Evolutionary conservation across 1,140 invertebrate genomes (phyloP), one percentile per base, ranked within the genome.

Genomic region (Trichomalopsis sarcophagae): DNA sequence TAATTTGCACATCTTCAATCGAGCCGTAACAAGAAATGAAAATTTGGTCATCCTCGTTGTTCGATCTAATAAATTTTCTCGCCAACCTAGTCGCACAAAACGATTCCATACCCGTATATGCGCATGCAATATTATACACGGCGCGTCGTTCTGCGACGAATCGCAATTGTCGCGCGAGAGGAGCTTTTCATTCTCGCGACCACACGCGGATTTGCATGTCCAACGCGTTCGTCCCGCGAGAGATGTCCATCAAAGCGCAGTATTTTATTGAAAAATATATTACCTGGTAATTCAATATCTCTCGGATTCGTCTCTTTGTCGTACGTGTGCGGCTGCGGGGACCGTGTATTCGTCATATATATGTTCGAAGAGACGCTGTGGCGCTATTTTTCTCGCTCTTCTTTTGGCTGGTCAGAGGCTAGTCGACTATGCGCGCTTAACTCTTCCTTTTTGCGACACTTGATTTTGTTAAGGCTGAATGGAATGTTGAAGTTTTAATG

Each of bases 231-330:
- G 14, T 85, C 84, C 66, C 84, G 30, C 14, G 79, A 82, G 80
- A 78, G 11, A 82, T 68, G 80, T 82, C 84, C 75, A 75, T 85
- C 84, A 85, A 82, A 85, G 75, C 66, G 27, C n/a, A 27, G 50
- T n/a, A 82, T 77, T 82, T 78, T 62, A 85, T 85, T 76, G 74
- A 81, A 85, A 82, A 85, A 82, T 85, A 82, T 78, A 85, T 81
- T 85, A 77, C 80, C 71, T 71, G 71, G 66, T 85, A 82, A 82
- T 78, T 85, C 74, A 82, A 85, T 85, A 69, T 79, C 17, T 75
- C 62, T 33, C 11, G 55, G 40, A 78, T 73, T 80, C 69, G 69
- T 75, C 74, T 75, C 74, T 30, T 21, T 75, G 17, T 75, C 33
- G 30, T 75, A 71, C 21, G 74, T 44, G 74, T n/a, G 17, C 74